Percentiles rank a stretch among this genome's conserved stretches.
phyloP scores from a whole-genome alignment of 2,888 invertebrate genomes.

The Ophonus ardosiacus region DNA sequence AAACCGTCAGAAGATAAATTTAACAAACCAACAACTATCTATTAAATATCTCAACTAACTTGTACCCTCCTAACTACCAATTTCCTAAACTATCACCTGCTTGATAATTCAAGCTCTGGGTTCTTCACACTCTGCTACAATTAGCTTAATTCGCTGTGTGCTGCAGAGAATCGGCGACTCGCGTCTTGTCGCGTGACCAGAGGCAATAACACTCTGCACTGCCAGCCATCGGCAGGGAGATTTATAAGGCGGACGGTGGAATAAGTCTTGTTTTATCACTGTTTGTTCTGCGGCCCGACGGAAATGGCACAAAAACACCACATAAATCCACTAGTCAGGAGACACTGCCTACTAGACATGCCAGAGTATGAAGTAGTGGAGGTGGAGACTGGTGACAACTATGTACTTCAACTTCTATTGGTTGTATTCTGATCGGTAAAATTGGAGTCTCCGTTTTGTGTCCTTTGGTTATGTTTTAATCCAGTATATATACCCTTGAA shows the following conservation, averaged over 20 bases:
- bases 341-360: slow-evolving; percentile 10
- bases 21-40: too few species aligned
- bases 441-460: too few species aligned
- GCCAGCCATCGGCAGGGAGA: slow-evolving; percentile 49
- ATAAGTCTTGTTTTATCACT: slow-evolving; percentile 62
- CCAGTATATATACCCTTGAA: too few species aligned
- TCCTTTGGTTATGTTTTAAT: too few species aligned
- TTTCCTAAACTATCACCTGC: background rate
- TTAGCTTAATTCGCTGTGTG: background rate
- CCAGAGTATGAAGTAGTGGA: background rate
- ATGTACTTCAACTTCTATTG: background rate
- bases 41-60: too few species aligned
- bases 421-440: background rate
- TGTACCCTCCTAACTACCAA: background rate
- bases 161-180: background rate
- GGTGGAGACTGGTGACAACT: slow-evolving; percentile 24
- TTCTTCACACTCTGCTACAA: background rate
- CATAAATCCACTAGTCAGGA: slow-evolving; percentile 51
- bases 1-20: background rate
- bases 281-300: slow-evolving; percentile 59
- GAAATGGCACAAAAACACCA: slow-evolving; percentile 61
- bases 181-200: background rate
- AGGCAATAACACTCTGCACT: background rate
- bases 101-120: background rate
- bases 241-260: slow-evolving; percentile 59